Evolutionary conservation across 2,113 vertebrate species (phyloP).

Genomic region (Pelecanoides urinatrix): DNA sequence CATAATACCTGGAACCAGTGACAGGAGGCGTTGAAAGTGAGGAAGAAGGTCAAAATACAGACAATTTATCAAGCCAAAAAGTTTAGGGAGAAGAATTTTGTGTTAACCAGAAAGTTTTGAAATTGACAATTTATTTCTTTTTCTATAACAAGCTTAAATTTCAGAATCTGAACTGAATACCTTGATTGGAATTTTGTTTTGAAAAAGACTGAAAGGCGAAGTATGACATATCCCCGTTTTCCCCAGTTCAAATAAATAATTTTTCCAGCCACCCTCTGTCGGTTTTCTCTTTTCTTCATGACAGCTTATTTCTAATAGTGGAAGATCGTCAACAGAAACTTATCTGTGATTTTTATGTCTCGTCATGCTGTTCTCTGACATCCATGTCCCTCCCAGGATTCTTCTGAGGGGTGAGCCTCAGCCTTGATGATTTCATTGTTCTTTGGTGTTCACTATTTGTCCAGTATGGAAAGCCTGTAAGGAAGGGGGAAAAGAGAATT

Average conservation of each 20-base stretch:
- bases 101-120: neutral
- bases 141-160: neutral
- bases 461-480: neutral
- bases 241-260: neutral
- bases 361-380: neutral
- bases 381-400: neutral
- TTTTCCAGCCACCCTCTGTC: neutral
- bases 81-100: neutral
- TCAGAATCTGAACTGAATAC: neutral
- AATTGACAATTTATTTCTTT: neutral
- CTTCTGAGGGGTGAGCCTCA: neutral
- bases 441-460: neutral
- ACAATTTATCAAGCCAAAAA: rapidly evolving
- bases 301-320: neutral
- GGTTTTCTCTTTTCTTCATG: neutral
- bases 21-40: neutral
- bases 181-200: neutral
- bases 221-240: neutral
- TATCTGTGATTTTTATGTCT: neutral
- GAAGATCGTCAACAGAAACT: neutral
- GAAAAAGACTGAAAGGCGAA: neutral
- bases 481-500: neutral
- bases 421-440: neutral
- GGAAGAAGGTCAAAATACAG: neutral
- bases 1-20: neutral